Conservation (phyloP, 2,113 vertebrate genomes). For the Sinocyclocheilus rhinocerous region DNA sequence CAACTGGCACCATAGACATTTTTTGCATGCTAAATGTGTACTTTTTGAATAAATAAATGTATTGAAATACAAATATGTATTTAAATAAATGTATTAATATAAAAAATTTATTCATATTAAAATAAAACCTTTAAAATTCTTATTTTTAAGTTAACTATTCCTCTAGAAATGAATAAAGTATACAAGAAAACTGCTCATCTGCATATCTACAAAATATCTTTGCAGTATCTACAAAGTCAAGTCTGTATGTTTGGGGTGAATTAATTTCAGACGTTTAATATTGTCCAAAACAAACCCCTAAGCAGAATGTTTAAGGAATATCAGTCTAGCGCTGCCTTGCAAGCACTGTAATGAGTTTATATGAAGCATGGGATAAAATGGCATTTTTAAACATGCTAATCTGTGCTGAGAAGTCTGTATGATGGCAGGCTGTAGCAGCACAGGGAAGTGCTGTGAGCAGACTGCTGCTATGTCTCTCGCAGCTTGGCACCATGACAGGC, state of each 20-base stretch:
- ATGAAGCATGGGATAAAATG: constrained; percentile 1
- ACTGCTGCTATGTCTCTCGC: background rate
- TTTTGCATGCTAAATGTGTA: background rate
- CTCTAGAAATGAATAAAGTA: background rate
- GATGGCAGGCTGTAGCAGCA: background rate
- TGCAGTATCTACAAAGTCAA: background rate
- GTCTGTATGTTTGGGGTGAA: background rate
- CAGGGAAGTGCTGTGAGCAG: background rate
- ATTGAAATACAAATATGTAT: too few relatives aligned
- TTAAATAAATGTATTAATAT: background rate
- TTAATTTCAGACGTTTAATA: background rate
- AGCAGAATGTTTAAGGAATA: background rate
- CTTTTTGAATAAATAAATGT: background rate
- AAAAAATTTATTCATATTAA: too few relatives aligned
- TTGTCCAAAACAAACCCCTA: constrained; percentile 1
- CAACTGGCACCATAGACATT: background rate
- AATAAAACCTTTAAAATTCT: too few relatives aligned
- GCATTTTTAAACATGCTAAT: constrained; percentile 36
- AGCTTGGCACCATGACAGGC: constrained; percentile 29
- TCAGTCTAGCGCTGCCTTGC: background rate
- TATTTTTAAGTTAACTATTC: too few relatives aligned
- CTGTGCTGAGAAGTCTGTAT: constrained; percentile 22
- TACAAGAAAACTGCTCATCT: background rate
- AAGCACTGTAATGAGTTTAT: constrained; percentile 28
- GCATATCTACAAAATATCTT: too few relatives aligned